Conservation (phyloP, 2,888 invertebrate genomes). For the Pyralis farinalis region DNA sequence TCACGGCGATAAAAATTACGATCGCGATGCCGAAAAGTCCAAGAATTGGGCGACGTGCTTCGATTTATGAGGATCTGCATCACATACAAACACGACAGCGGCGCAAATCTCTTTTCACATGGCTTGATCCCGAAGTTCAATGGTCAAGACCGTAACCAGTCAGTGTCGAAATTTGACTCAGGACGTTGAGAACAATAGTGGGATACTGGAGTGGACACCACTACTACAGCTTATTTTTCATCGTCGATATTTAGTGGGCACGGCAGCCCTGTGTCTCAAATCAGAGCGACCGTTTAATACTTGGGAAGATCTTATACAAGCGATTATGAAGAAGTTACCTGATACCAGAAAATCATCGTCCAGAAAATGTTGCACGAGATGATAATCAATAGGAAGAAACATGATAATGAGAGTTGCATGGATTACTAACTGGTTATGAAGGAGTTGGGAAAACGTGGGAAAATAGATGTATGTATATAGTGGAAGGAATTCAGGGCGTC, state of each 20-base stretch:
- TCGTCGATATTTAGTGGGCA: conserved; percentile 8
- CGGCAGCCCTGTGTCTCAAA: conserved; percentile 4
- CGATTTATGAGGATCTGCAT: no score
- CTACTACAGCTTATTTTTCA: conserved; percentile 11
- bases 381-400: conserved; percentile 4
- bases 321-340: background rate
- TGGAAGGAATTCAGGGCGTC: conserved; percentile 21
- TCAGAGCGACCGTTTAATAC: background rate
- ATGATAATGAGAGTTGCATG: conserved; percentile 7
- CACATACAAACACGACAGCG: no score
- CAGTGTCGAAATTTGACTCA: no score
- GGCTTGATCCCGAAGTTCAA: no score
- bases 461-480: conserved; percentile 23
- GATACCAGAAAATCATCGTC: conserved; percentile 1
- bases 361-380: conserved; percentile 6
- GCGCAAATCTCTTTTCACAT: no score
- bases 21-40: no score
- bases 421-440: conserved; percentile 24
- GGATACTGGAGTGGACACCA: conserved; percentile 14
- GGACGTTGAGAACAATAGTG: conserved; percentile 15
- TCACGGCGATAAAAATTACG: no score
- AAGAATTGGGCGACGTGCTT: no score
- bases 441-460: conserved; percentile 20
- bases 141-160: no score
- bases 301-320: background rate